Percentiles rank a stretch among this genome's conserved stretches.
Evolutionary conservation across 2,113 vertebrate species (phyloP).

Genomic region (Platycercus adscitus): DNA sequence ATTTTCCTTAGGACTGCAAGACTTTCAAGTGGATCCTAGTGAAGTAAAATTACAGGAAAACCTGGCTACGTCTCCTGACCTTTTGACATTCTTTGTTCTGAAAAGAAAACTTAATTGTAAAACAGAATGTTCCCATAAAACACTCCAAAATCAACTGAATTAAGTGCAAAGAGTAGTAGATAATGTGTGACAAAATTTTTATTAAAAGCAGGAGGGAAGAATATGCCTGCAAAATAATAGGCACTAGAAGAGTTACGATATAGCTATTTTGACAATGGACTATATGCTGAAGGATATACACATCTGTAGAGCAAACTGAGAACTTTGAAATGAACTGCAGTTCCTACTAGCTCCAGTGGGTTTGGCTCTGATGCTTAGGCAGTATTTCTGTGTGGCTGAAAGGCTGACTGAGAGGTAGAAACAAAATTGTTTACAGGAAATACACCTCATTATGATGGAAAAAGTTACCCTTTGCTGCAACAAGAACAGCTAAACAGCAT

Average conservation of each 20-base stretch:
- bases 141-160: not conserved
- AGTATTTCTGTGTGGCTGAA: not conserved
- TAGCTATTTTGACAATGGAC: not conserved
- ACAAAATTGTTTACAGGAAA: not conserved
- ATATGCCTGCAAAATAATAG: not conserved
- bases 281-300: not conserved
- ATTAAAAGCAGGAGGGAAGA: not conserved
- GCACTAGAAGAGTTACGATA: not conserved
- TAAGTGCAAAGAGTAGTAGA: not conserved
- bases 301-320: not conserved
- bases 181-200: not conserved
- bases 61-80: not conserved
- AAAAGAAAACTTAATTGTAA: not conserved
- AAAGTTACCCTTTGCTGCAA: not conserved
- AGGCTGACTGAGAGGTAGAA: not conserved
- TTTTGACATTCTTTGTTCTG: not conserved
- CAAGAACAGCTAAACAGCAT: not conserved
- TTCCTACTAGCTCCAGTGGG: not conserved
- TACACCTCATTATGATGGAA: not conserved
- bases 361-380: not conserved
- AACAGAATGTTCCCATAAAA: not conserved
- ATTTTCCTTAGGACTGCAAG: not conserved
- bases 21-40: not conserved
- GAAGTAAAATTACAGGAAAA: not conserved
- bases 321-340: not conserved